Conservation (phyloP, 1,140 invertebrate genomes). For the Arctopsyche grandis region DNA sequence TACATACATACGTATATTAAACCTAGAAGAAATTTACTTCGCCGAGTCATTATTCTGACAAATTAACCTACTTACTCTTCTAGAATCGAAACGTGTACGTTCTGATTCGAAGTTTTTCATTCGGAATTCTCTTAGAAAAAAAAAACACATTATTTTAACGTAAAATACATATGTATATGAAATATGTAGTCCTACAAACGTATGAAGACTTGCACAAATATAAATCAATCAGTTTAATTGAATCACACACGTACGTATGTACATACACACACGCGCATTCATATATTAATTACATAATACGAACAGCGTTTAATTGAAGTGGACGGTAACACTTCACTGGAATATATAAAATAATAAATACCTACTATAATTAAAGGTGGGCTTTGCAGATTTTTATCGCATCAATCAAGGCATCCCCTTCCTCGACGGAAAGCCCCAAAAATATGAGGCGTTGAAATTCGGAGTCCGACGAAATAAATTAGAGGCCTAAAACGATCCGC, state of each 20-base stretch:
- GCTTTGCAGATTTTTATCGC: slow-evolving; percentile 32
- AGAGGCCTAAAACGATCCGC: not conserved
- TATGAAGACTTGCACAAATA: no score
- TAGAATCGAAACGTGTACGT: not conserved
- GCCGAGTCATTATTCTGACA: not conserved
- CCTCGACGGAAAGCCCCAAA: not conserved
- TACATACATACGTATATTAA: not conserved
- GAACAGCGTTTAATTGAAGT: no score
- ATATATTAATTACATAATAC: no score
- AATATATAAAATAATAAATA: slow-evolving; percentile 15
- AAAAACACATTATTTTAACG: no score
- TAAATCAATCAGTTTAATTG: no score
- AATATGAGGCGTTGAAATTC: slow-evolving; percentile 28
- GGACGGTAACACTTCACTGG: not conserved
- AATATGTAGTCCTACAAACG: no score
- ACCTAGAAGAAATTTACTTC: not conserved
- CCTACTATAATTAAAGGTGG: slow-evolving; percentile 9
- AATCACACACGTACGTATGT: no score
- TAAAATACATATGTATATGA: no score
- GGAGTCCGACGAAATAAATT: slow-evolving; percentile 18
- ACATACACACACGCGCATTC: no score
- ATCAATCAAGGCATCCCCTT: not conserved
- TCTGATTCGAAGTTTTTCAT: not conserved
- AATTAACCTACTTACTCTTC: not conserved
- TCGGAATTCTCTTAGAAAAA: no score